Conservation (phyloP, 2,797 vertebrate genomes). For the Chanos chanos region DNA sequence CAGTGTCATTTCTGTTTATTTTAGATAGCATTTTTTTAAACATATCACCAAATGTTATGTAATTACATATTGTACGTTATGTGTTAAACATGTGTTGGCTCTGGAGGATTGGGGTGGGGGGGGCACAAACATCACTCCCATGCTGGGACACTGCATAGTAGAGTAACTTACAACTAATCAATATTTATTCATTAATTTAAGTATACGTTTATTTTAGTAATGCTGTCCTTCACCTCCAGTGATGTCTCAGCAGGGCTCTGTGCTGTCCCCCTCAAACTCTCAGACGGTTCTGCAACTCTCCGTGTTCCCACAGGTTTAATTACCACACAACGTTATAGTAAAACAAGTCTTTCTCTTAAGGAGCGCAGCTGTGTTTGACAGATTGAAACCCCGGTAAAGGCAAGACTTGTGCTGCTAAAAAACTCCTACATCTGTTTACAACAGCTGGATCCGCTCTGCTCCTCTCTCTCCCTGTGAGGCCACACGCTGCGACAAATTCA, state of each 20-base stretch:
- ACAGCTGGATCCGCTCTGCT: conserved; percentile 41
- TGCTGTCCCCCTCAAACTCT: conserved; percentile 36
- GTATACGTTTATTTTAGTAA: neutral
- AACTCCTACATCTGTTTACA: conserved; percentile 42
- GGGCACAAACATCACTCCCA: neutral
- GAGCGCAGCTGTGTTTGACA: conserved; percentile 45
- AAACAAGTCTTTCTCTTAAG: conserved; percentile 38
- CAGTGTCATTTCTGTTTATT: neutral
- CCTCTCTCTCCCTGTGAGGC: conserved; percentile 39
- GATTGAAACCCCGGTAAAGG: conserved; percentile 38
- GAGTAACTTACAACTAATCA: conserved; percentile 3
- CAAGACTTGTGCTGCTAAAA: conserved; percentile 35
- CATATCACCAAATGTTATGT: neutral
- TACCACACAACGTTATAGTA: conserved; percentile 48
- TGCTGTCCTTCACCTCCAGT: conserved; percentile 24
- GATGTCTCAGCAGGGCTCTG: conserved; percentile 33
- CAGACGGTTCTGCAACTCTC: conserved; percentile 28
- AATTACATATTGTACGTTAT: too few species aligned
- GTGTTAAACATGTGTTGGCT: neutral
- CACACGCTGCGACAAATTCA: conserved; percentile 25
- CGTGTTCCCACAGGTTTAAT: conserved; percentile 50
- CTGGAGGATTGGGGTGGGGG: neutral
- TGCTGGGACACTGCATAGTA: neutral
- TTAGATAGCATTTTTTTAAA: neutral
- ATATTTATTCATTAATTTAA: neutral